Conservation (phyloP, 2,113 vertebrate genomes). For the Entelurus aequoreus region DNA sequence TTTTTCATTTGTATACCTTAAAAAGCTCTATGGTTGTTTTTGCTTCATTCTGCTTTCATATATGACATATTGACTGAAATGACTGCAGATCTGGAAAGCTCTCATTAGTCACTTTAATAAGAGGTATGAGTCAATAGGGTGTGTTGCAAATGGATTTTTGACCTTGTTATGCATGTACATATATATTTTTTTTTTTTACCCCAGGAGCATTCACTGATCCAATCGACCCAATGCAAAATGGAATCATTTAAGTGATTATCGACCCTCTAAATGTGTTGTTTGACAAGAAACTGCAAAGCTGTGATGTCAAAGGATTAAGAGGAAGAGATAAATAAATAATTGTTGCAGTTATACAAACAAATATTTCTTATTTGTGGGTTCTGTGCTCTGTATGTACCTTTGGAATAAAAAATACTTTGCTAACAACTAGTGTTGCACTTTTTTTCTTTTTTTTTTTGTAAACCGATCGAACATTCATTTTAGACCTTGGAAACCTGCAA, state of each 20-base stretch:
- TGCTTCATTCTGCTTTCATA: no score
- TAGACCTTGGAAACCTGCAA: constrained; percentile 1
- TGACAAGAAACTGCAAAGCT: neutral
- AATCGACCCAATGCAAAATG: no score
- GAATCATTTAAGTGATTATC: no score
- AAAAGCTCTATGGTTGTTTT: no score
- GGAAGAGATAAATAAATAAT: neutral
- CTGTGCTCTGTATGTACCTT: neutral
- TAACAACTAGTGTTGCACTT: neutral
- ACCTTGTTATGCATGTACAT: neutral
- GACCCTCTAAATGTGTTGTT: neutral
- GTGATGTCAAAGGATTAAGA: neutral
- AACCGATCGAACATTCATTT: constrained; percentile 6
- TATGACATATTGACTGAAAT: neutral
- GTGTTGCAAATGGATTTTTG: neutral
- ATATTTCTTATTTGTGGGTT: neutral
- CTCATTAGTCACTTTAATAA: neutral
- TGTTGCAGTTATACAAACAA: neutral
- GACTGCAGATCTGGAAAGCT: neutral
- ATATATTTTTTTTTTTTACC: no score
- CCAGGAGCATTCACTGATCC: neutral
- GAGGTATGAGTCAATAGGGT: neutral
- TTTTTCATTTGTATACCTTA: no score
- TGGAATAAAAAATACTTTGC: neutral
- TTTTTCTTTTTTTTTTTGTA: neutral